Evolutionary conservation across 2,888 invertebrate species (phyloP), one percentile per base, ranked within the genome.

Genomic region (Tenthredo mesomela): DNA sequence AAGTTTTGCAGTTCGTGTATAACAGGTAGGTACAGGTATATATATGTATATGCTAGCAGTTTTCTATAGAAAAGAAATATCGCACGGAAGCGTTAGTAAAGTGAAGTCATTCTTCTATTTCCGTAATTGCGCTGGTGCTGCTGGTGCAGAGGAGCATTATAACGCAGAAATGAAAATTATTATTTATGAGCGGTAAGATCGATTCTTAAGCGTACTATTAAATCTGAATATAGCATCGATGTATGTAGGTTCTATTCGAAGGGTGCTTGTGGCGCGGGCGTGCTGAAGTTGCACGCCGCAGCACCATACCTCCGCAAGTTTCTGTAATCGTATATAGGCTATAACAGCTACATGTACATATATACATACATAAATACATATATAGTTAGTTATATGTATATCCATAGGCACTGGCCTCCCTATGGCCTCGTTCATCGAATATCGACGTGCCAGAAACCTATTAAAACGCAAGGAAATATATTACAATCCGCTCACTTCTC

Each of bases 371-470:
- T 70, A 67, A 40, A 78, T 75, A 84, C 78, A 86, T 33, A 50
- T 7, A 12, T 37, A 61, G 18, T 6, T 40, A 85, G 78, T 58
- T 84, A 73, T 84, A 85, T 54, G 40, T 84, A 80, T 77, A 80
- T 77, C n/a, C 37, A 80, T 37, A 80, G 58, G 80, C 80, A 29
- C 80, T 61, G 58, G 80, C 80, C 67, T 82, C 80, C 78, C 85
- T 61, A 77, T 78, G 80, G 85, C 70, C 80, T 85, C 78, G 80
- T 85, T 85, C 84, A 70, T 85, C 85, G 84, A 71, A 85, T 80
- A 80, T 85, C 58, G 84, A 84, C 78, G 65, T 84, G 84, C 50
- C 61, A 80, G 84, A 84, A 84, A 84, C 84, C 78, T 85, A 85
- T 85, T 80, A 84, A 84, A 85, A 84, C 61, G 71, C 43, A 29